Percentiles rank a stretch among this genome's conserved stretches.
phyloP scores from a whole-genome alignment of 2,888 invertebrate genomes.

The Rutpela maculata region DNA sequence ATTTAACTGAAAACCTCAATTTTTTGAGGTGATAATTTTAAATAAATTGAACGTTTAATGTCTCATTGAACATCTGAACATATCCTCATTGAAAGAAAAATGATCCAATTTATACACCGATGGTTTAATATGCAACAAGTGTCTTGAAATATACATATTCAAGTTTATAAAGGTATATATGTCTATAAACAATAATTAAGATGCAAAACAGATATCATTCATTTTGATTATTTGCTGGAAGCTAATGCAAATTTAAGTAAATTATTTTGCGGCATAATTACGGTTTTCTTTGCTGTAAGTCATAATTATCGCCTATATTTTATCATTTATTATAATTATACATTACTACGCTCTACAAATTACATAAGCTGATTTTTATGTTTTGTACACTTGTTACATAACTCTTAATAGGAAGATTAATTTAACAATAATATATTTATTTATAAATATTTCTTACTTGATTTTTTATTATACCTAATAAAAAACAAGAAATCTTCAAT shows the following conservation, averaged over 20 bases:
- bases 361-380: background rate
- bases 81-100: too few species aligned
- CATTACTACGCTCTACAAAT: background rate
- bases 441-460: background rate
- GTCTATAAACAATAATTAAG: background rate
- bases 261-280: background rate
- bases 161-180: background rate
- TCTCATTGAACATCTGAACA: too few species aligned
- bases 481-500: constrained; percentile 2
- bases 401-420: constrained; percentile 1
- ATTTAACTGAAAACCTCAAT: too few species aligned
- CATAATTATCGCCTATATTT: background rate
- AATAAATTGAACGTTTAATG: too few species aligned
- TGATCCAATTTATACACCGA: too few species aligned
- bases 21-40: too few species aligned
- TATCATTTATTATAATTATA: background rate
- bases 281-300: background rate
- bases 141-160: background rate
- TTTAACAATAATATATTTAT: background rate
- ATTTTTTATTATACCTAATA: background rate
- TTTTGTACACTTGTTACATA: constrained; percentile 1
- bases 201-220: background rate
- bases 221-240: background rate
- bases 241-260: background rate
- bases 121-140: background rate